Evolutionary conservation across 2,888 invertebrate species (phyloP), one percentile per base, ranked within the genome.

Genomic region (Phengaris alcon): DNA sequence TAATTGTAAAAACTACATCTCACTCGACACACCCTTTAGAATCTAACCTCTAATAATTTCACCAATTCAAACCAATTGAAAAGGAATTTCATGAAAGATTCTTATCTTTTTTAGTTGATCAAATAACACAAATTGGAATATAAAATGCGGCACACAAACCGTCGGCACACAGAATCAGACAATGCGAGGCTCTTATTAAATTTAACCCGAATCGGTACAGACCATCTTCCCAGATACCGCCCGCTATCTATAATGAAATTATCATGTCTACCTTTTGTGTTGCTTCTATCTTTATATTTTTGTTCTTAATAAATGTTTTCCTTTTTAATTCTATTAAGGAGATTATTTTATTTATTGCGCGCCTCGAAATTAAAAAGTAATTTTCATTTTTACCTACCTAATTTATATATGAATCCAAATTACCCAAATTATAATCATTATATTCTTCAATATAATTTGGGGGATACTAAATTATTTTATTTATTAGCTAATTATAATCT

Each of bases 181-280:
- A 69, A 52, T 54, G 54, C 72, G 52, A 15, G 22, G 52, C 13
- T 52, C 72, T 72, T 72, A 72, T 72, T 72, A 72, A 72, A 52
- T 54, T 54, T 52, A 72, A 35, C 72, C 72, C 51, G 52, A 52
- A 72, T 51, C 72, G 35, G 52, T 22, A 15, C 72, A 12, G 35
- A 35, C 72, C 15, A 52, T 69, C 69, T 69, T 69, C 46, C 48
- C 69, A 8, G 48, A 46, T 69, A 48, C 69, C 46, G 70, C 52
- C 70, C 10, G 52, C 52, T 72, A 52, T 52, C 52, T 52, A 15
- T 72, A 72, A 72, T 52, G 72, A 72, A 72, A 52, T 72, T 54
- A 69, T 69, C 48, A 54, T 72, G 22, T 72, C 52, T 72, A 35
- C 72, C 46, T 48, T 48, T 69, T 48, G 69, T 48, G 48, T 69